A percentile compares a stretch with the other conserved stretches of the same genome.
phyloP scores from a whole-genome alignment of 2,797 vertebrate species.

The Nannoperca obscura region DNA sequence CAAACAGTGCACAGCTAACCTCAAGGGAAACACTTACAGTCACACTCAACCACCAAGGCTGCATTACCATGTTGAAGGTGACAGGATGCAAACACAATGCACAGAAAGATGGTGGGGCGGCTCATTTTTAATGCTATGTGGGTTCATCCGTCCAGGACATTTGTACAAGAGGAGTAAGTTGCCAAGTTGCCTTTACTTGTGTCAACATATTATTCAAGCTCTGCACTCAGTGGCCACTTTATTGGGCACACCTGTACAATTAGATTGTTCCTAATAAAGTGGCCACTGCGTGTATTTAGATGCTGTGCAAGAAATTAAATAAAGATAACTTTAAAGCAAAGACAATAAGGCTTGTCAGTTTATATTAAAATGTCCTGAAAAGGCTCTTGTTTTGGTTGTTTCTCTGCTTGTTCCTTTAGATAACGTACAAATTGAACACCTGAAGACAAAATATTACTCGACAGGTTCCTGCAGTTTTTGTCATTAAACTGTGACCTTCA shows the following conservation, averaged over 20 bases:
- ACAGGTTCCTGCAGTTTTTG: not conserved
- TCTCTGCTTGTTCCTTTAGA: too few relatives aligned
- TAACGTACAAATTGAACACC: too few relatives aligned
- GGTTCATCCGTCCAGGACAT: not conserved
- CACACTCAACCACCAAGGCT: constrained; percentile 10
- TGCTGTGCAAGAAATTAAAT: not conserved
- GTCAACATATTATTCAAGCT: not conserved
- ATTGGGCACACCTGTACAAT: not conserved
- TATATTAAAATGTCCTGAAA: not conserved
- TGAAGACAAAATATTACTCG: not conserved
- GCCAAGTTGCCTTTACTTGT: not conserved
- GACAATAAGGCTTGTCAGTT: too few relatives aligned
- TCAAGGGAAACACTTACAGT: constrained; percentile 18
- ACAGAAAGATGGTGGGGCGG: not conserved
- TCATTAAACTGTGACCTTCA: constrained; percentile 6
- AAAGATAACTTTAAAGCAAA: not conserved
- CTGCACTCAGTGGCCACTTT: not conserved
- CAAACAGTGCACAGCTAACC: constrained; percentile 33
- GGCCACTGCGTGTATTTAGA: not conserved
- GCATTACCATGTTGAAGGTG: not conserved
- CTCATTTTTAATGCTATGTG: not conserved
- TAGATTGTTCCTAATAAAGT: not conserved
- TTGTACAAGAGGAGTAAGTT: not conserved
- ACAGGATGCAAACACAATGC: not conserved
- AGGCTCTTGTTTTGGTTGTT: too few relatives aligned